Base-by-base conservation (phyloP, 2,113 vertebrate genomes). In the Onychorhynchus coronatus region DNA sequence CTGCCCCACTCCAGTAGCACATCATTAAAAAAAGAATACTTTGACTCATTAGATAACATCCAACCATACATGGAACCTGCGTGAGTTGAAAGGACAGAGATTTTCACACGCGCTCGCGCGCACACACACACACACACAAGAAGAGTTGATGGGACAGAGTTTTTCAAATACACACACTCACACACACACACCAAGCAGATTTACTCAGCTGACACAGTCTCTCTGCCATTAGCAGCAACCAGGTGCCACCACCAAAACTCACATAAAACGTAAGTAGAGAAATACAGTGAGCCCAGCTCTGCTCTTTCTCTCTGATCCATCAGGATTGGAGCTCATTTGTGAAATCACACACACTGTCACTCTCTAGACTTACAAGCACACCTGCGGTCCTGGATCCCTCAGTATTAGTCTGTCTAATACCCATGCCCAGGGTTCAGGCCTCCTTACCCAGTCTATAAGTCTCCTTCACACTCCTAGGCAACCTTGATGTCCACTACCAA, bases 121-220 rank as follows among this genome's bases (percentile, higher is more conserved):
- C 16, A 27, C 13, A 37, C 8, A 5, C 8, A 17, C 39, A 41
- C 27, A 21, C 28, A n/a, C n/a, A 23, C 1, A 0, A n/a, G n/a
- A n/a, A n/a, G 41, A 52, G 7, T 11, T 62, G 41, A 71, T 39
- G 13, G 31, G 15, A 16, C 14, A 68, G 35, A 50, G 2, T 11
- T 85, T 94, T 82, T 55, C 31, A 27, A 31, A 25, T 22, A 23
- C 28, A 47, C 16, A 27, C 13, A 37, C 8, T 5, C 8, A 17
- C 39, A 41, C 27, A 21, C 28, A n/a, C n/a, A 23, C 1, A 0
- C 49, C 44, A 19, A 49, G 23, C 15, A 42, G 62, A 33, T 44
- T 37, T 9, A 14, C 31, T 56, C 23, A 55, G 41, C 31, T 74
- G 41, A 33, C 46, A 12, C 58, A 37, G 27, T 22, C 41, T 79